Base-by-base conservation (phyloP, 2,797 vertebrate genomes). In the Pelochelys cantorii region DNA sequence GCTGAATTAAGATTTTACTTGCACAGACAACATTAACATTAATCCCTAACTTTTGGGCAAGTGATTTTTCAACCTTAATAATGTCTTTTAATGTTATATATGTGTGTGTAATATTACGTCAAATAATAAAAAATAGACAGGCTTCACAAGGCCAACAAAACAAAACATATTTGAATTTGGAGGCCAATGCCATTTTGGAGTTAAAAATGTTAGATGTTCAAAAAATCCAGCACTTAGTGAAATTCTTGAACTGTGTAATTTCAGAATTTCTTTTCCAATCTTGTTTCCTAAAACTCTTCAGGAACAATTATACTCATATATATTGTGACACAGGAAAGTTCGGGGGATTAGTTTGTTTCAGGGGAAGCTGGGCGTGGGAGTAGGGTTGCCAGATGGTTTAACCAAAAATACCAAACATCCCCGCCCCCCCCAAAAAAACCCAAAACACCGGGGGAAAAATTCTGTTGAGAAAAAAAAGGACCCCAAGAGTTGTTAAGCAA, bases 121-220 rank as follows among this genome's bases (percentile, higher is more conserved):
- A 86, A 89, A 77, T 23, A 93, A 71, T 56, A 54, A 74, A 90
- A 92, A 54, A 78, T 79, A 75, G 5, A 75, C 80, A 88, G 94
- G 42, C 29, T 89, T 54, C 3, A 68, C 10, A n/a, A 85, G 85
- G 74, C 79, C 37, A 92, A 85, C 85, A 92, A 89, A 94, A 82
- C 56, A 85, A 93, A 86, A 60, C 59, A 60, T 60, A 60, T 59
- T 10, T 3, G 52, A 84, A 52, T 90, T 95, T 90, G 92, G 84
- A 84, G 84, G 85, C 94, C 93, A 87, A 88, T 90, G 86, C 89
- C 81, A 88, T 56, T 25, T 93, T 55, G 71, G 75, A 89, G 84
- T 27, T 11, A 60, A 60, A 62, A 52, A 2, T n/a, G 25, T 88
- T 59, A 85, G 54, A 92, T 57, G 86, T 94, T 88, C 85, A 89